Base-by-base conservation (phyloP, 2,113 vertebrate genomes). In the Pleuronectes platessa region DNA sequence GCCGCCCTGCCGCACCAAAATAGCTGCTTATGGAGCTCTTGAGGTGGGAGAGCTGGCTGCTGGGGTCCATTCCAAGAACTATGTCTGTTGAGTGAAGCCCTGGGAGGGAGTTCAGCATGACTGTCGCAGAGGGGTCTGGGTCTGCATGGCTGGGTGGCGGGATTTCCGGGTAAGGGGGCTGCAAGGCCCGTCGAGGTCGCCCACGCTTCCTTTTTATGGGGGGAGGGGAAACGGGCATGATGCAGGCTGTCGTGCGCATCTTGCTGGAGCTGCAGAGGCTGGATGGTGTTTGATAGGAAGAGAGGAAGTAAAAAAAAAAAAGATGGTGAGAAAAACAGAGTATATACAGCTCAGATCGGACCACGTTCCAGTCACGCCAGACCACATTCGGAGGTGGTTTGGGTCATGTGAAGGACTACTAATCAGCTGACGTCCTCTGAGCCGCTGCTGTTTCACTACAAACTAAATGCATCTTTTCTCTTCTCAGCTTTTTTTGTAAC, bases 21-120 rank as follows among this genome's bases (percentile, higher is more conserved):
- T 99, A 99, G 93, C 95, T 98, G 93, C 96, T 99, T 87, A 99
- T 99, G 0, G 98, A 99, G 94, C 95, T 99, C 90, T 97, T 98
- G 66, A 99, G 95, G 92, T 98, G 97, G 93, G 96, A 97, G 79
- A 99, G 95, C 88, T 99, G 97, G 71, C 96, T 93, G 81, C 96
- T 96, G 82, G 97, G 96, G 93, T 97, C 96, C 94, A 98, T 95
- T 86, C 96, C 96, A 82, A 97, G 97, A 80, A 98, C 94, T 89
- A 99, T 97, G 93, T 98, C 96, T 76, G 96, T 93, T 31, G 93
- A 87, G 89, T 96, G 95, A 76, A 97, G 95, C 91, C 96, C 96
- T 51, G 96, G 94, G 68, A 96, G 95, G 2, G 95, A 93, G 81
- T 93, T 95, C 65, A 95, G 93, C 90, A 92, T 91, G 78, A 95